These are phyloP conservation scores for Caloenas nicobarica DNA, from an alignment of 2,113 vertebrate species.

Conservation along the genomic window DNA sequence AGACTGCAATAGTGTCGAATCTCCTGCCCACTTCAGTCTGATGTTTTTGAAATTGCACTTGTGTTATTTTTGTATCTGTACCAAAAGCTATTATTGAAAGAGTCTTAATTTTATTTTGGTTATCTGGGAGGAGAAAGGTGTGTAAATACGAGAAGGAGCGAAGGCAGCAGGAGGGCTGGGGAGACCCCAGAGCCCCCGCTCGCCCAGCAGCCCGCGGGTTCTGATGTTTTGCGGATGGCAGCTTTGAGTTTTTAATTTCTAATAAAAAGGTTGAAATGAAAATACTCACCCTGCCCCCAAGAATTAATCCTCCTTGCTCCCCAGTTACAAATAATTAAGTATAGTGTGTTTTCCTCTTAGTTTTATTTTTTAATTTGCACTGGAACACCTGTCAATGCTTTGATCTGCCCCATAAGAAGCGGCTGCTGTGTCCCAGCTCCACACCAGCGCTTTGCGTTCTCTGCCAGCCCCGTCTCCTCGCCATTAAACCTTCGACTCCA, in stretches of 20 bases:
- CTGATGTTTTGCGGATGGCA: neutral
- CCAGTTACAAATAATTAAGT: neutral
- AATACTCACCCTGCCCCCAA: neutral
- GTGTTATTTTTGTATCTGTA: neutral
- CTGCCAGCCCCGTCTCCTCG: neutral
- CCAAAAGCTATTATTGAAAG: neutral
- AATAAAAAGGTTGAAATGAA: neutral
- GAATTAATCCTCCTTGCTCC: neutral
- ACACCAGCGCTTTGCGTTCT: fast-evolving
- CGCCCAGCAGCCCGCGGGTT: neutral
- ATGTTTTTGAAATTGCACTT: neutral
- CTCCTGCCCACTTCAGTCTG: neutral
- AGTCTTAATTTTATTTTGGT: neutral
- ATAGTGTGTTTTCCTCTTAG: neutral
- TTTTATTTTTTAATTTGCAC: neutral
- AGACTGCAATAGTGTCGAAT: neutral
- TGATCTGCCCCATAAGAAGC: neutral
- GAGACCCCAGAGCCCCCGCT: neutral
- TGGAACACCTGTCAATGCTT: neutral
- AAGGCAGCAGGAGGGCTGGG: neutral
- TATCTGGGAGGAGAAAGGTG: neutral
- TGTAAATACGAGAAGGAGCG: neutral
- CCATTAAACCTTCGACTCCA: neutral
- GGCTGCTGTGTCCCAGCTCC: neutral
- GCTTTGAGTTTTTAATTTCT: neutral